phyloP scores from a whole-genome alignment of 1,140 invertebrate genomes.

The Eupristina koningsbergeri region DNA sequence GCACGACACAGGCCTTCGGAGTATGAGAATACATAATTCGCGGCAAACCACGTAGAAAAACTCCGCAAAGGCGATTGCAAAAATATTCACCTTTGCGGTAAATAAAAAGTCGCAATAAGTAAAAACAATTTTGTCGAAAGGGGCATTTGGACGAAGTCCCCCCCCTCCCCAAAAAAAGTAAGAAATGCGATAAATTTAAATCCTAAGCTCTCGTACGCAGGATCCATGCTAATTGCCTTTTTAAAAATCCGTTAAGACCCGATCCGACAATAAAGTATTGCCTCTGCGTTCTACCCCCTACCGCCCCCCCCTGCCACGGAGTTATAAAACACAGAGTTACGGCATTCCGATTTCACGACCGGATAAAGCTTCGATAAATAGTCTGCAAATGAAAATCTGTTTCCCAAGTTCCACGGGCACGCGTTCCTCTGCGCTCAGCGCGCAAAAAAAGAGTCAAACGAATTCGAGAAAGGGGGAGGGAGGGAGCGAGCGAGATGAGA shows the following conservation, averaged over 20 bases:
- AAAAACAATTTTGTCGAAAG: too few relatives aligned
- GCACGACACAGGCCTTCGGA: not conserved
- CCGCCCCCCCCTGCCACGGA: too few relatives aligned
- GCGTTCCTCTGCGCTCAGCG: not conserved
- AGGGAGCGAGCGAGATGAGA: conserved; percentile 2
- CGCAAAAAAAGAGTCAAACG: not conserved
- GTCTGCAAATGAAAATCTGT: conserved; percentile 19
- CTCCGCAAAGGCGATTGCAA: not conserved
- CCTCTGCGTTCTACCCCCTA: too few relatives aligned
- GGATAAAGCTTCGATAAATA: conserved; percentile 5
- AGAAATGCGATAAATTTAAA: conserved; percentile 22
- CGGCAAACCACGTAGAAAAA: not conserved
- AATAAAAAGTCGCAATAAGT: too few relatives aligned
- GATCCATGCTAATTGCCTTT: conserved; percentile 19
- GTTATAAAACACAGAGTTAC: not conserved
- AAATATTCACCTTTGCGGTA: too few relatives aligned
- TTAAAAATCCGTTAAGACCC: conserved; percentile 12
- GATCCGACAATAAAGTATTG: not conserved
- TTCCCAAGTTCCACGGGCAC: not conserved
- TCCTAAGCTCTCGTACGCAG: not conserved
- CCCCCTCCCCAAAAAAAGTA: not conserved
- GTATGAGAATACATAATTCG: not conserved
- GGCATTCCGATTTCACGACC: not conserved
- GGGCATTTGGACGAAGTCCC: not conserved
- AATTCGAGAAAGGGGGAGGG: not conserved